phyloP scores from a whole-genome alignment of 1,140 invertebrate species.

The Drosophila trapezifrons region DNA sequence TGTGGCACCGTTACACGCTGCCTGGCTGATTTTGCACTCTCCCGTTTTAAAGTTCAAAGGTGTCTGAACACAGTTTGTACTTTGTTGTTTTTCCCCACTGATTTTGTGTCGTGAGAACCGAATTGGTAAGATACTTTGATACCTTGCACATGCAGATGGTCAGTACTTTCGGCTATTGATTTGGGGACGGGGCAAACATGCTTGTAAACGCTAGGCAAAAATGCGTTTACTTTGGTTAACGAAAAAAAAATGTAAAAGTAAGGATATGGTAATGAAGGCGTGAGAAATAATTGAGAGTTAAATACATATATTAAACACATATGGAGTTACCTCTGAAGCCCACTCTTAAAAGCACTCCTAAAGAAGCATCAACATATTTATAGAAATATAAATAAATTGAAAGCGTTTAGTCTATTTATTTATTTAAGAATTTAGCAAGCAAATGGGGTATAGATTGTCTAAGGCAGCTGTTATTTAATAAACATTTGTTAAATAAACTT shows the following conservation, averaged over 20 bases:
- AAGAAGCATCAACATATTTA: background rate
- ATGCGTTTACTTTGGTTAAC: background rate
- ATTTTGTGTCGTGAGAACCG: constrained; percentile 70
- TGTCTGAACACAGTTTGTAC: constrained; percentile 46
- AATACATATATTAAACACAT: background rate
- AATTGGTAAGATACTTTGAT: constrained; percentile 48
- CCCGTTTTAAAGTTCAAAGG: constrained; percentile 81
- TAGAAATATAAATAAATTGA: background rate
- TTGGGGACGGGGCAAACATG: background rate
- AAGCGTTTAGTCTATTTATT: too few relatives aligned
- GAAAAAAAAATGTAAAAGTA: too few relatives aligned
- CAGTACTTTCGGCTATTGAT: constrained; percentile 17
- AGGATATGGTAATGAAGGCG: background rate
- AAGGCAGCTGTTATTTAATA: too few relatives aligned
- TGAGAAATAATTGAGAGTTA: constrained; percentile 1
- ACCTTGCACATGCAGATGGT: constrained; percentile 36
- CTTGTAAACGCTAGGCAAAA: background rate
- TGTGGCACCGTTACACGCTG: constrained; percentile 45
- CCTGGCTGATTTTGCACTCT: constrained; percentile 63
- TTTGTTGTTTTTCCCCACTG: constrained; percentile 12
- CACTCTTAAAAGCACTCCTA: background rate
- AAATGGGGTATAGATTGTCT: too few relatives aligned
- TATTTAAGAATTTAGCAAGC: too few relatives aligned
- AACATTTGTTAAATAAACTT: too few relatives aligned
- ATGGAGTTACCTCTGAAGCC: background rate